Conservation (phyloP, 2,113 vertebrate genomes). For the Apodemus speciosus region DNA sequence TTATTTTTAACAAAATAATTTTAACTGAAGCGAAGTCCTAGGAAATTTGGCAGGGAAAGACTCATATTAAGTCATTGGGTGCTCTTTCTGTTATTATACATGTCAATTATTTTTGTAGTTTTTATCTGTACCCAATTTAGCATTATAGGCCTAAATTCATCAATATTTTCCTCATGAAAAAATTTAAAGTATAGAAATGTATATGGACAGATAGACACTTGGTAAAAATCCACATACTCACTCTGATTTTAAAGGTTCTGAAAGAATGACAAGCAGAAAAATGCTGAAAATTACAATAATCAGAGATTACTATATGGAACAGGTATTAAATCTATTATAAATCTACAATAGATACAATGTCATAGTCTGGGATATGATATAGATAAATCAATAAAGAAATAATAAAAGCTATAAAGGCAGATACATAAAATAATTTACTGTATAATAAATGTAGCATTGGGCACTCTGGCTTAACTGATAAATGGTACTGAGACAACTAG, state of each 20-base stretch:
- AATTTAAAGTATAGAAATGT: background rate
- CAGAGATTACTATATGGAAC: background rate
- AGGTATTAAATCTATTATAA: conserved; percentile 21
- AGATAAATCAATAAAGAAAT: conserved; percentile 45
- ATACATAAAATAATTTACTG: conserved; percentile 50
- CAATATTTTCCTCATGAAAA: background rate
- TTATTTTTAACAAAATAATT: conserved; percentile 30
- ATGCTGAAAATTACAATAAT: background rate
- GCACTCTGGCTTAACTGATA: conserved; percentile 28
- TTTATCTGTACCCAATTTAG: conserved; percentile 32
- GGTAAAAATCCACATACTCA: background rate
- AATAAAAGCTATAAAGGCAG: conserved; percentile 33
- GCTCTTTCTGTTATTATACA: background rate
- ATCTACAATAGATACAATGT: conserved; percentile 41
- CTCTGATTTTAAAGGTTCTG: background rate
- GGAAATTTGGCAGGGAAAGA: background rate
- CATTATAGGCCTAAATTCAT: conserved; percentile 1
- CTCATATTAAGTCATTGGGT: background rate
- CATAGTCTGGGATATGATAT: background rate
- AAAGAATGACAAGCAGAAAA: background rate
- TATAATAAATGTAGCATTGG: conserved; percentile 38
- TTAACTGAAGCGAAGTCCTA: conserved; percentile 14
- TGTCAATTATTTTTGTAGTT: conserved; percentile 9
- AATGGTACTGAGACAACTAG: background rate
- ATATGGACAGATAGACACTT: background rate